Evolutionary conservation across 1,140 invertebrate species (phyloP), one percentile per base, ranked within the genome.

Genomic region (Panulirus ornatus): DNA sequence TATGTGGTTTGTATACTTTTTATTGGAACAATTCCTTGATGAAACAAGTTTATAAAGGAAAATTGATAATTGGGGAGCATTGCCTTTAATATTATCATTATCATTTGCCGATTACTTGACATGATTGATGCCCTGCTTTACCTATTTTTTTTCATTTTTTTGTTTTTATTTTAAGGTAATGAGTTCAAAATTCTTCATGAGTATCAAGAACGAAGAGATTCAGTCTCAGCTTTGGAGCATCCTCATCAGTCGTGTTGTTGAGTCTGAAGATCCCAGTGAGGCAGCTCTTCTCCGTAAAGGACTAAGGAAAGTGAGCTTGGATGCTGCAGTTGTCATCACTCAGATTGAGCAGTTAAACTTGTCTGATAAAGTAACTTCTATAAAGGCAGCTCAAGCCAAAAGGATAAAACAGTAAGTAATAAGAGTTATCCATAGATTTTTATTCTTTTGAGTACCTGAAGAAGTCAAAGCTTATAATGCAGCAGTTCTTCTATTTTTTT

Each of bases 301-400:
- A 30, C 79, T 89, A 5, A 19, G 79, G 19, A 82, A 81, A 34
- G 81, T 83, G 14, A 83, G 63, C 47, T 70, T 89, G 44, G 88
- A 89, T 75, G 66, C 88, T 19, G 19, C 9, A 34, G 44, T 83
- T 40, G 44, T 89, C 5, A 51, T 63, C 3, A 81, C 51, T 3
- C 70, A 89, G 36, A 89, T 89, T 40, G 88, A 89, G 70, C 36
- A 19, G 6, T 44, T 89, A 16, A 38, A 89, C 11, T 36, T 89
- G 3, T 9, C 79, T n/a, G 47, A 63, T 36, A 89, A 83, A 73
- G 88, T 71, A 22, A 84, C 88, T 3, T 73, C 79, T 38, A 75
- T 89, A 40, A 40, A 44, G 8, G 79, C 54, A 30, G 88, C 88
- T 42, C 66, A 81, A 54, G 79, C 47, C 8, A 89, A 76, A 38